Evolutionary conservation across 2,113 vertebrate genomes (phyloP).

Genomic region (Himantopus leucocephalus): DNA sequence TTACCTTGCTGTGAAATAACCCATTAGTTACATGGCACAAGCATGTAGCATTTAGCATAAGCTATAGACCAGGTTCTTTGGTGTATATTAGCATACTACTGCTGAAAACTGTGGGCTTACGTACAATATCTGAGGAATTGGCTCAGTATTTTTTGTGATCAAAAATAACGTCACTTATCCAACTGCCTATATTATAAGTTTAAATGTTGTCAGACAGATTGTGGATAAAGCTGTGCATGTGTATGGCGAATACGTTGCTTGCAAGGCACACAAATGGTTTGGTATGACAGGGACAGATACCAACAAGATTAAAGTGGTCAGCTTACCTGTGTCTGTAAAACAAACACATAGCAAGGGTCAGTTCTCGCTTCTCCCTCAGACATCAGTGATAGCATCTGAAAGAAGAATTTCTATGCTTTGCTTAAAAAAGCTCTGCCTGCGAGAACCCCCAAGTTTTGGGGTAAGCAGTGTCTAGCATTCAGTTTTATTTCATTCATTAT

Average conservation of each 20-base stretch:
- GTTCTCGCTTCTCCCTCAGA: background rate
- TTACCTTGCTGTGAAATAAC: background rate
- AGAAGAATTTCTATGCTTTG: background rate
- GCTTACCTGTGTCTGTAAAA: background rate
- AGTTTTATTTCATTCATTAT: background rate
- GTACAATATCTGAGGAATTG: background rate
- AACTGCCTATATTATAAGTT: background rate
- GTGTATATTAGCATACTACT: background rate
- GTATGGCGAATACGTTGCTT: fast-evolving
- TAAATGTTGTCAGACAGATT: background rate
- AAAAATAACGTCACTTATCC: background rate
- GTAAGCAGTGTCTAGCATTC: background rate
- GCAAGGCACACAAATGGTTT: background rate
- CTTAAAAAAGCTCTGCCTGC: background rate
- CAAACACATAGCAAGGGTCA: background rate
- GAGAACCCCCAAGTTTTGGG: background rate
- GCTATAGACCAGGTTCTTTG: background rate
- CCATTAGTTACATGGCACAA: background rate
- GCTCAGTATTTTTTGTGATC: background rate
- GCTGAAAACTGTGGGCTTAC: background rate
- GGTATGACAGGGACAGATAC: background rate
- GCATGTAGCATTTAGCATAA: background rate
- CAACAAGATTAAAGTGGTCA: background rate
- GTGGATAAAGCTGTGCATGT: background rate
- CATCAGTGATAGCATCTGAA: background rate